These are phyloP conservation scores for Aleiodes testaceus DNA, from an alignment of 2,888 invertebrate species.

Conservation along the genomic window DNA sequence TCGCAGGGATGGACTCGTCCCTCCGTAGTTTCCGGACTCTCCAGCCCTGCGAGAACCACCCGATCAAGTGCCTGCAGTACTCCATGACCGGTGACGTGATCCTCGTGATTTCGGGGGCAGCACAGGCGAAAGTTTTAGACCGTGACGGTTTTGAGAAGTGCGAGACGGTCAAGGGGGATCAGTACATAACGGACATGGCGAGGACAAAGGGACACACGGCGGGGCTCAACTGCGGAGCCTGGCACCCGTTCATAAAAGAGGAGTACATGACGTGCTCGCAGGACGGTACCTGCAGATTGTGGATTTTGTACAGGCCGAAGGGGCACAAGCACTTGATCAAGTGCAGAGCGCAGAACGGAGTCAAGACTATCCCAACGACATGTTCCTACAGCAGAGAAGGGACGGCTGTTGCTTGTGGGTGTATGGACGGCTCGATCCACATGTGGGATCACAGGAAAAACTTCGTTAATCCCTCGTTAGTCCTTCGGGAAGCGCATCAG, in stretches of 20 bases:
- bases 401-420: conserved; percentile 90
- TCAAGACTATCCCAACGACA: conserved; percentile 88
- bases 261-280: conserved; percentile 96
- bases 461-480: conserved; percentile 89
- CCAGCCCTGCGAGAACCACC: conserved; percentile 96
- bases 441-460: conserved; percentile 97
- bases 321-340: conserved; percentile 90
- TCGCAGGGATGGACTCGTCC: conserved; percentile 97
- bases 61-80: conserved; percentile 91
- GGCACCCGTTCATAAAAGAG: conserved; percentile 93
- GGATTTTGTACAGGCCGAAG: conserved; percentile 88
- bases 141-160: conserved; percentile 94
- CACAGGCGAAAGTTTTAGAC: conserved; percentile 94
- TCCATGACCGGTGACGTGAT: conserved; percentile 95
- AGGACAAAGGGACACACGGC: conserved; percentile 96
- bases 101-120: conserved; percentile 92
- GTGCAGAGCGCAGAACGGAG: conserved; percentile 88
- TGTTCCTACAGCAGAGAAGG: conserved; percentile 91
- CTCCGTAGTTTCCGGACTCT: conserved; percentile 92
- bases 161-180: conserved; percentile 95
- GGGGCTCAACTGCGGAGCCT: conserved; percentile 88
- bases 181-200: conserved; percentile 95
- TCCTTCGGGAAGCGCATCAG: conserved; percentile 87
- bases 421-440: conserved; percentile 95
- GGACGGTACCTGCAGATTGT: conserved; percentile 94